Percentiles rank a stretch among this genome's conserved stretches.
These are phyloP conservation scores for Cheilosia vernalis DNA, from an alignment of 2,888 invertebrate species.

Conservation along the genomic window DNA sequence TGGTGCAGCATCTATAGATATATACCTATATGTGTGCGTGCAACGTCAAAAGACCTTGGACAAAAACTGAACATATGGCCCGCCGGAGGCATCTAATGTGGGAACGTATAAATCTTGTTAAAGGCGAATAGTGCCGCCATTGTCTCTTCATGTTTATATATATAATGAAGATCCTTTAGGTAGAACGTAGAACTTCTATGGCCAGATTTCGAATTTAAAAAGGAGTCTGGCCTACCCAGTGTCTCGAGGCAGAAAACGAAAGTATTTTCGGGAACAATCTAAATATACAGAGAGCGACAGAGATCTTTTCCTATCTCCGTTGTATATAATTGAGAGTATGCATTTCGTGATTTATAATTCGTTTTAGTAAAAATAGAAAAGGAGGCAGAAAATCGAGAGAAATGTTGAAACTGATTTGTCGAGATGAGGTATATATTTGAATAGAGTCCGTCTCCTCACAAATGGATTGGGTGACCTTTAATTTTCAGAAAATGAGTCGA, in stretches of 20 bases:
- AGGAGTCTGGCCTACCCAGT: conserved; percentile 15
- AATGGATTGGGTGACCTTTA: conserved; percentile 17
- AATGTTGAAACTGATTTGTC: conserved; percentile 15
- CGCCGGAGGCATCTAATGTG: conserved; percentile 45
- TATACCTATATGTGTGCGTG: not conserved
- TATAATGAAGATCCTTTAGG: conserved; percentile 31
- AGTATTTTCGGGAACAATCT: conserved; percentile 13
- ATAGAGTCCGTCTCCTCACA: conserved; percentile 3
- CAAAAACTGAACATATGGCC: conserved; percentile 65
- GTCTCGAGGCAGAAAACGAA: conserved; percentile 11
- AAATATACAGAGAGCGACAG: not conserved
- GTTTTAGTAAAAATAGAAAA: conserved; percentile 8
- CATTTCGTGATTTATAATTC: conserved; percentile 8
- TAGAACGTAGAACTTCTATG: conserved; percentile 5
- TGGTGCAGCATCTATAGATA: conserved; percentile 10
- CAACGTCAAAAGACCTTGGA: conserved; percentile 65
- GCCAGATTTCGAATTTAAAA: conserved; percentile 12
- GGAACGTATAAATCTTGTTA: conserved; percentile 61
- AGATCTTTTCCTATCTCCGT: not conserved
- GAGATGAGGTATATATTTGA: conserved; percentile 5
- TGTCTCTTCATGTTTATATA: conserved; percentile 1
- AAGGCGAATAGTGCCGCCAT: conserved; percentile 36
- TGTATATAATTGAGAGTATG: not conserved
- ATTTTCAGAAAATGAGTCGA: not conserved
- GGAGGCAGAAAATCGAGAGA: not conserved